Evolutionary conservation across 2,113 vertebrate genomes (phyloP), one percentile per base, ranked within the genome.

Genomic region (Morone saxatilis): DNA sequence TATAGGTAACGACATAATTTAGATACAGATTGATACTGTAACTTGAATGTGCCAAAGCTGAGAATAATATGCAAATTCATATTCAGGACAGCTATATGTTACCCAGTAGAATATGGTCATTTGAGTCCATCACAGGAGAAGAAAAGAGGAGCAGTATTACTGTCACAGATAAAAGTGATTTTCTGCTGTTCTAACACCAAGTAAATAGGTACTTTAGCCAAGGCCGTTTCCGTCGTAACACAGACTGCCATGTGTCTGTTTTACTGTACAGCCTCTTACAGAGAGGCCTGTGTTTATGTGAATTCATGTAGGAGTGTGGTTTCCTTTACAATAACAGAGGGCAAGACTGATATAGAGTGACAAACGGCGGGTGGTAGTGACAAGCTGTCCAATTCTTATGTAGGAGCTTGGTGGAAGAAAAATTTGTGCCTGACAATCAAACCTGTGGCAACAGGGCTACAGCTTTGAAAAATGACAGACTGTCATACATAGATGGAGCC

Each of bases 401-500:
- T 59, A 56, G 70, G 36, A 48, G 54, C 59, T 78, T 7, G 11
- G 40, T 36, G 81, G 47, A 59, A 54, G 20, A 70, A 84, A 79
- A 68, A 47, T 45, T 65, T 0, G 40, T 7, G 72, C 6, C 51
- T 66, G 81, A 81, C 82, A 83, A 87, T 79, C 81, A 84, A 31
- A 76, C 81, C 56, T 81, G 79, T 67, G 56, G 68, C 51, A 53
- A 61, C 5, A 1, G 19, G 83, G 59, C 50, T 53, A 6, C n/a
- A 1, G 81, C 63, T 80, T 63, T 80, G 73, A 83, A n/a, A 85
- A 76, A 66, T 59, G 71, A 88, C 83, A 84, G 61, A 80, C 20
- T 67, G 68, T 70, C 47, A 76, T 16, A 85, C 57, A 71, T n/a
- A 68, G 66, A 71, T 67, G 38, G 66, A 78, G 50, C 94, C 98